A percentile compares a stretch with the other conserved stretches of the same genome.
Conservation (phyloP, 2,888 invertebrate species). For the Euzetes globulus region DNA sequence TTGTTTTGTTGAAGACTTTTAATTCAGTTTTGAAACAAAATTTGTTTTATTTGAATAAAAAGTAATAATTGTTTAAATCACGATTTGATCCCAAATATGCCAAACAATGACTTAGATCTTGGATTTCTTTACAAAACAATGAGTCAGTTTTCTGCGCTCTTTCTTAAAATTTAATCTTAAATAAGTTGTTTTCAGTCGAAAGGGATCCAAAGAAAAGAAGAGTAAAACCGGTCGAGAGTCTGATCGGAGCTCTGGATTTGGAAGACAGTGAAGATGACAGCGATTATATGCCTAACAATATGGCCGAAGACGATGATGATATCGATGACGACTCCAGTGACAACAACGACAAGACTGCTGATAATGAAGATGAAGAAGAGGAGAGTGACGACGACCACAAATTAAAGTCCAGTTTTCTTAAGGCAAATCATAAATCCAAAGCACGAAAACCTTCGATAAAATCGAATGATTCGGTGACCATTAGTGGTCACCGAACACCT, state of each 20-base stretch:
- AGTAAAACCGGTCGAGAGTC: conserved; percentile 61
- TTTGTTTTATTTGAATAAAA: neutral
- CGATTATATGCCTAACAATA: conserved; percentile 31
- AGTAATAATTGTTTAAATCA: neutral
- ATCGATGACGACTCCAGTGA: conserved; percentile 61
- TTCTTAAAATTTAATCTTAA: neutral
- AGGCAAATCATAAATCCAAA: neutral
- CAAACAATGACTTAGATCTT: conserved; percentile 9
- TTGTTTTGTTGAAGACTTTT: neutral
- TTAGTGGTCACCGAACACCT: neutral
- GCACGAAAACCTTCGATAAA: neutral
- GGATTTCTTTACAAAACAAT: conserved; percentile 32
- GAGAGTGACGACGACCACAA: conserved; percentile 50
- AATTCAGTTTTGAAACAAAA: neutral
- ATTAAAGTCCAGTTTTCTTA: too few species aligned
- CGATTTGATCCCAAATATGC: neutral
- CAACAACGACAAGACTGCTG: conserved; percentile 70
- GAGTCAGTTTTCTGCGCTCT: conserved; percentile 18
- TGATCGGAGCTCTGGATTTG: conserved; percentile 6
- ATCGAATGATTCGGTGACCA: neutral
- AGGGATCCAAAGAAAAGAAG: conserved; percentile 70
- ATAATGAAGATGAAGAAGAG: conserved; percentile 64
- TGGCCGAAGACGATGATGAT: conserved; percentile 60
- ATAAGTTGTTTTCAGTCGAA: conserved; percentile 48
- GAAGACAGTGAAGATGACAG: conserved; percentile 39